phyloP scores from a whole-genome alignment of 2,797 vertebrate species.

The Adrianichthys oophorus region DNA sequence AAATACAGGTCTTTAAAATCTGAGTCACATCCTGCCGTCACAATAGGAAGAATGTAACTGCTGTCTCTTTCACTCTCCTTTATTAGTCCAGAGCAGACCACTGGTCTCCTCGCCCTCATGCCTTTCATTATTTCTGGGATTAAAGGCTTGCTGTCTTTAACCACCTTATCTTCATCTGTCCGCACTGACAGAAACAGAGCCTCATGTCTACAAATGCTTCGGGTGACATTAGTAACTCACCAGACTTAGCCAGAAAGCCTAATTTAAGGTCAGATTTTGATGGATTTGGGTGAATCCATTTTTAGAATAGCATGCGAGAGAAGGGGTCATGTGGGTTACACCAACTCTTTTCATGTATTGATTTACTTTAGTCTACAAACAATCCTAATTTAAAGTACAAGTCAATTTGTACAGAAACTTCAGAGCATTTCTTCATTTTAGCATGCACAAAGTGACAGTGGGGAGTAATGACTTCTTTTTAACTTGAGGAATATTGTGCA shows the following conservation, averaged over 20 bases:
- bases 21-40: conserved; percentile 47
- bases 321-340: not conserved
- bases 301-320: conserved; percentile 23
- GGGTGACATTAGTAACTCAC: conserved; percentile 12
- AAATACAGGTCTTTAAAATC: conserved; percentile 52
- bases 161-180: conserved; percentile 46
- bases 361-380: too few relatives aligned
- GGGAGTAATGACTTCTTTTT: too few relatives aligned
- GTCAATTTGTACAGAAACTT: too few relatives aligned
- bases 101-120: conserved; percentile 59
- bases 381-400: too few relatives aligned
- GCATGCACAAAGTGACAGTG: too few relatives aligned
- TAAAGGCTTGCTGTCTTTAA: conserved; percentile 65
- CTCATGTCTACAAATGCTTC: conserved; percentile 16
- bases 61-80: conserved; percentile 70
- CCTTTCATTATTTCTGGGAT: conserved; percentile 74
- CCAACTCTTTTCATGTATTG: not conserved
- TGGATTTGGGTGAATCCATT: conserved; percentile 11
- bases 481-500: too few relatives aligned
- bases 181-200: conserved; percentile 56
- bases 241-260: conserved; percentile 31
- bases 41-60: conserved; percentile 60
- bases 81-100: conserved; percentile 67
- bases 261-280: conserved; percentile 36
- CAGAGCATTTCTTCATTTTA: too few relatives aligned